These are phyloP conservation scores for Rhipidura dahli DNA, from an alignment of 2,113 vertebrate genomes.

Conservation along the genomic window DNA sequence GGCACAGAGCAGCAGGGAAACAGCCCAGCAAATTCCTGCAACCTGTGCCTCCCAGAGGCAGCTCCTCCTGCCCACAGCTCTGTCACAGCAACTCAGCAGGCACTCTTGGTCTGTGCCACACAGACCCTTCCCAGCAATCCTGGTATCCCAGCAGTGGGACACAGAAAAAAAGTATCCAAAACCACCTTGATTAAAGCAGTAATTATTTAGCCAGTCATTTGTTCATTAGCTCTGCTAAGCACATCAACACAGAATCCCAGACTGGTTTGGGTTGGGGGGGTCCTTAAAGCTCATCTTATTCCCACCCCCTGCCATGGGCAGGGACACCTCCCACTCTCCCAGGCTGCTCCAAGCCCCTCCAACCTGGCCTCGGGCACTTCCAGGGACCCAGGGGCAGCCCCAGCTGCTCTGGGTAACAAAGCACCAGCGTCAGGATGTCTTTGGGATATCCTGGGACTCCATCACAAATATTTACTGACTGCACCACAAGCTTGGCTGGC, in stretches of 20 bases:
- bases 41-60: neutral
- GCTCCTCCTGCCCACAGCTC: neutral
- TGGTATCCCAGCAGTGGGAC: accelerated
- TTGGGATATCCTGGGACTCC: neutral
- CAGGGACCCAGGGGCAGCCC: neutral
- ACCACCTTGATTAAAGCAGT: accelerated
- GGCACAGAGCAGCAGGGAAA: neutral
- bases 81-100: neutral
- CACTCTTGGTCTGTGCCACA: neutral
- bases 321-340: neutral
- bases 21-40: neutral
- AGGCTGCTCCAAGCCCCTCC: neutral
- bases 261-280: neutral
- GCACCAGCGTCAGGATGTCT: neutral
- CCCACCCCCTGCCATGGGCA: neutral
- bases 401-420: neutral
- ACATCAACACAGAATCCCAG: neutral
- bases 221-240: neutral
- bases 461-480: neutral
- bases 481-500: neutral
- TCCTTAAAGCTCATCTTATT: neutral
- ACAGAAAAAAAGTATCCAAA: accelerated
- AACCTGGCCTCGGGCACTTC: neutral
- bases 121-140: neutral
- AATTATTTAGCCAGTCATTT: neutral